Base-by-base conservation (phyloP, 92 coral and sea anemone genomes). In the Porites divaricata region DNA sequence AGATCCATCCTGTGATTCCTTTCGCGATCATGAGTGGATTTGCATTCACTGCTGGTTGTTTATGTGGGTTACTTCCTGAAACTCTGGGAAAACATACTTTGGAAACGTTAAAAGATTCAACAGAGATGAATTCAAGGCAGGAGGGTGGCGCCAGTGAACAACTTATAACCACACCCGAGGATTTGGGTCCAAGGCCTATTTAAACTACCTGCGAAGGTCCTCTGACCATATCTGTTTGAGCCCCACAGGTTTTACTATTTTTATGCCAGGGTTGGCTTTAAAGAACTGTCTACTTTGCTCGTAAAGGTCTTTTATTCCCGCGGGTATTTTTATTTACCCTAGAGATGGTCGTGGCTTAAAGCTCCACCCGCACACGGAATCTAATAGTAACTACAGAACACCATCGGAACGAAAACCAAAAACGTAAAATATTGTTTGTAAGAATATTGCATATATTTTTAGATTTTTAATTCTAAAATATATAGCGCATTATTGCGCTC, bases 21-120 rank as follows among this genome's bases (percentile, higher is more conserved):
- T 94, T 94, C 74, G 85, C 85, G 17, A 66, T 91, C 41, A 94
- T 94, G 98, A 85, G 91, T 28, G 83, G 85, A 49, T 83, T 86
- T 49, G 92, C 93, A 7, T 85, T 92, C 17, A 16, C 86, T 8
- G 93, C 98, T 25, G 98, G 95, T 23, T 77, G 89, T 49, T 74
- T 92, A 10, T 89, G 95, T 28, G 79, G 86, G 69, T 17, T 82
- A 22, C 74, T 94, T 12, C 98, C 98, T 3, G 98, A 94, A 61
- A 92, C 98, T 19, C 90, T 94, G 48, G 98, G 98, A 72, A 85
- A 78, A 35, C 93, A 79, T 1, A 94, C 98, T 9, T 70, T 91
- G 59, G 98, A 94, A 64, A 94, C 95, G 2, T 63, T 94, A 9
- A 80, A 79, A 13, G 98, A 94, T 78, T 53, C 85, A 25, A 67